Base-by-base conservation (phyloP, 2,113 vertebrate genomes). In the Odocoileus virginianus region DNA sequence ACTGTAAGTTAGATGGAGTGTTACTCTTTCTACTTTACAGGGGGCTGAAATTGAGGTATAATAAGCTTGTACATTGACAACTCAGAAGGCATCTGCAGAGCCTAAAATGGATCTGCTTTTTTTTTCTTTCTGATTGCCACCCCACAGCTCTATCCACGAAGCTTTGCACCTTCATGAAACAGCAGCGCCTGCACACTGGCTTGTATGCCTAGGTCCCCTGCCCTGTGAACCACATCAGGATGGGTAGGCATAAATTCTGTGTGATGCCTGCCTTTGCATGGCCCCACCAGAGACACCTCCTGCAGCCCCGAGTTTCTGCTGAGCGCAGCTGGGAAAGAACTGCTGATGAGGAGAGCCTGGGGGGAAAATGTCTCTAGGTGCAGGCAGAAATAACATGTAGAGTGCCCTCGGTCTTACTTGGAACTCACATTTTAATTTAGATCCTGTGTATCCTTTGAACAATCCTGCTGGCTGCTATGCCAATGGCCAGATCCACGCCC, bases 391-490 rank as follows among this genome's bases (percentile, higher is more conserved):
- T n/a, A 33, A 47, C 54, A 33, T 15, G 25, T 60, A 30, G 17
- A 45, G 40, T 84, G 58, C 90, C 54, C 57, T 23, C 33, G 3
- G 0, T 93, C 94, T 97, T 9, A 95, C 89, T 84, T 33, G 30
- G 81, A 96, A 60, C 67, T 94, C 47, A 0, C 19, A 6, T 98
- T 71, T 98, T 92, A 0, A 92, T 98, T 90, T 97, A 99, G 99
- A 99, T 98, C 99, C 99, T 0, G 98, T 99, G 84, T 99, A 99
- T 71, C 99, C 99, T 0, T 98, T 99, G 43, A 99, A 98, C 55
- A 99, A 99, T 57, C 99, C 99, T 5, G 99, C 99, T 10, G 99
- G 99, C 97, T 99, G 99, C 98, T 99, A 99, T 25, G 99, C 99
- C 95, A 99, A 98, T 0, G 99, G 99, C 11, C 99, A 99, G 98